Conservation (phyloP, 1,140 invertebrate species). For the Zaprionus taronus region DNA sequence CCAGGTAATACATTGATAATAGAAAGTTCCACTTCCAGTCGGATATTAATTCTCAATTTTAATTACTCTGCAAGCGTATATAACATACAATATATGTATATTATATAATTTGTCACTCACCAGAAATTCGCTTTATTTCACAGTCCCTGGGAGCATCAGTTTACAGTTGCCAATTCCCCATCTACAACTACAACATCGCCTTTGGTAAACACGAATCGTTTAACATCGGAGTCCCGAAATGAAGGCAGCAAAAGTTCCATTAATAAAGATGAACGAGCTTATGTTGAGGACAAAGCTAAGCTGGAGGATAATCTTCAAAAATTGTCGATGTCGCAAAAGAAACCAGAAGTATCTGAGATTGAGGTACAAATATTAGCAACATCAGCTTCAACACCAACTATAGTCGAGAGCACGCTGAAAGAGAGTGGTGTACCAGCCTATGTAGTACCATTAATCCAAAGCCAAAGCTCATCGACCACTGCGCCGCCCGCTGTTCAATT, state of each 20-base stretch:
- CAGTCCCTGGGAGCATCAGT: constrained; percentile 43
- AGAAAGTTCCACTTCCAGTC: background rate
- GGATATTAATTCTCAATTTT: background rate
- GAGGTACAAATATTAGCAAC: constrained; percentile 46
- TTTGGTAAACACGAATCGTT: background rate
- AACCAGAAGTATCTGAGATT: constrained; percentile 48
- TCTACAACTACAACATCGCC: constrained; percentile 35
- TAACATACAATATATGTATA: too few relatives aligned
- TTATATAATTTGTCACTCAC: too few relatives aligned
- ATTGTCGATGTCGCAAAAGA: constrained; percentile 48
- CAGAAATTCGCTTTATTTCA: background rate
- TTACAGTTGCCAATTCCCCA: constrained; percentile 21
- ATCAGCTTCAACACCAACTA: constrained; percentile 39
- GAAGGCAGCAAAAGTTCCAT: constrained; percentile 31
- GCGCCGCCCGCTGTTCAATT: constrained; percentile 4
- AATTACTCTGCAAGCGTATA: too few relatives aligned
- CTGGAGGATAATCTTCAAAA: constrained; percentile 61
- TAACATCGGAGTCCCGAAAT: constrained; percentile 7
- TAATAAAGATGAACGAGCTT: constrained; percentile 56
- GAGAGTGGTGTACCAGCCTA: too few relatives aligned
- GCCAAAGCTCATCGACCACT: background rate
- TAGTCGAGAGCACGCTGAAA: too few relatives aligned
- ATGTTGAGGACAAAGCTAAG: constrained; percentile 44
- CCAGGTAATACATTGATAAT: constrained; percentile 59
- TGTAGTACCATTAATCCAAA: too few relatives aligned